Evolutionary conservation across 2,113 vertebrate genomes (phyloP), one percentile per base, ranked within the genome.

Genomic region (Smithornis capensis): DNA sequence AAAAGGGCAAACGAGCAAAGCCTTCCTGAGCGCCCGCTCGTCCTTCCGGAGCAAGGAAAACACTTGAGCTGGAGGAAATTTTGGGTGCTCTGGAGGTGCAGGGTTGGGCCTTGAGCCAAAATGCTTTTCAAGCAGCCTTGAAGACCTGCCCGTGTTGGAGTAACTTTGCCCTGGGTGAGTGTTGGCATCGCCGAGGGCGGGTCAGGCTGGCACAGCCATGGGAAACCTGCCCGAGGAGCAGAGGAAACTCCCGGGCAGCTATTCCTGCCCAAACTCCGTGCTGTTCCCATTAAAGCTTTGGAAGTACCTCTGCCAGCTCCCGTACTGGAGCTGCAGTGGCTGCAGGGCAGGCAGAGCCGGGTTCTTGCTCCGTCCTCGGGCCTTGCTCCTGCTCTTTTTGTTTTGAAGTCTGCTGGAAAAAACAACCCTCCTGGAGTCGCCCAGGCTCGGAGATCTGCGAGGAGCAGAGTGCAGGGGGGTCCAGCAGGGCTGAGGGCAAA

Each of bases 141-240:
- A 65, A 77, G 80, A 89, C 18, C 35, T 87, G 73, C 56, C 12
- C 3, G 0, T 35, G 4, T 7, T 23, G 81, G 60, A 89, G 78
- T 1, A 21, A 6, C 69, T 77, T 22, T 33, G 91, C 88, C 53
- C 0, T 2, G 0, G 5, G 80, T 0, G 1, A 4, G 38, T 7
- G 37, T 5, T 89, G 92, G 89, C 77, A 4, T 37, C 10, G 74
- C 93, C 9, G 2, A 59, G 83, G 68, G 62, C 1, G 12, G 35
- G 14, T 38, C 7, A 2, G 44, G 87, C 73, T 77, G 91, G 80
- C 65, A 23, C 3, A 27, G 73, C 23, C 11, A 19, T 17, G 71
- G 86, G 83, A 92, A 94, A 74, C 28, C 71, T 89, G 89, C 93
- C 76, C 7, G 4, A 67, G 73, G 44, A 95, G 91, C 81, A 28